Evolutionary conservation across 2,888 invertebrate species (phyloP), one percentile per base, ranked within the genome.

Genomic region (Ormyrus rosae): DNA sequence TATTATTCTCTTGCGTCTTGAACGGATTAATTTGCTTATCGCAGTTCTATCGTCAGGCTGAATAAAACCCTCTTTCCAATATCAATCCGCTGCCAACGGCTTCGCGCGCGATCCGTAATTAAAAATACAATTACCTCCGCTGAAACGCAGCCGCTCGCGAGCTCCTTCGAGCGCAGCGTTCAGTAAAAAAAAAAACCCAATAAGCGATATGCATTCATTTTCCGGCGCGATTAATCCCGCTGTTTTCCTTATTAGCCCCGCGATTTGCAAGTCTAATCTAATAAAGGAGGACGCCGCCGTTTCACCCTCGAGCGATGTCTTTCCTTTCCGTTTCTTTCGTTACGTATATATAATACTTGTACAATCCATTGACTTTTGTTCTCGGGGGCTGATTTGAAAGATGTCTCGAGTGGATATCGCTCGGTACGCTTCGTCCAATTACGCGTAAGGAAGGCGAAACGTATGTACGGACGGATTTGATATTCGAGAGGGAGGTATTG

Each of bases 251-350:
- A 68, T 73, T 77, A 72, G 76, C 58, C 19, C 6, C 9, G n/a
- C n/a, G 50, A 78, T 81, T 60, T 78, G 78, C 77, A 81, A 81
- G 78, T 81, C 78, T 78, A 78, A 81, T 81, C 78, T 70, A 73
- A 81, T 81, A 73, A 78, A 78, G 70, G 19, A 19, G 46, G 63
- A 72, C 73, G 48, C 63, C 51, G 13, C 19, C 46, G 11, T 4
- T 13, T 5, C 19, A 45, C 9, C 19, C 55, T 46, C 8, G 10
- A 4, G 34, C 56, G 58, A 6, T 13, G 45, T 34, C 45, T 68
- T 46, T 13, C 13, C 70, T 70, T 48, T 55, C 7, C 19, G 55
- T 46, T 10, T 11, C 11, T 46, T 46, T 55, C 45, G 45, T 10
- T 56, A 7, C 19, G 1, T 19, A 19, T 19, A 19, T 19, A 6